Evolutionary conservation across 2,113 vertebrate species (phyloP), one percentile per base, ranked within the genome.

Genomic region (Phycodurus eques): DNA sequence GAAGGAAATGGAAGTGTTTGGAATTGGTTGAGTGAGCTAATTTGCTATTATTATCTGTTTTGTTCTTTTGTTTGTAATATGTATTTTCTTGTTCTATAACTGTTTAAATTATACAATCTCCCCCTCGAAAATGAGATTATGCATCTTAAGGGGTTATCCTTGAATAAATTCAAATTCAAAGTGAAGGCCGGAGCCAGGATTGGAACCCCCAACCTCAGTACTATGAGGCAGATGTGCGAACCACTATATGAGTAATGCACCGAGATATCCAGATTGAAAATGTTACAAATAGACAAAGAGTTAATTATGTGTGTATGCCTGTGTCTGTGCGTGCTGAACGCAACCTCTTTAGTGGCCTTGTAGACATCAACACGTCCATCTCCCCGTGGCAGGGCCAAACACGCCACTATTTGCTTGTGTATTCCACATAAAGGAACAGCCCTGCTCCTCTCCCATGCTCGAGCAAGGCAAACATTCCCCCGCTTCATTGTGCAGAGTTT

Each of bases 391-490:
- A 10, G 73, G 59, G 76, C 71, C 75, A 88, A 88, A 88, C 84
- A 89, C 81, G 82, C 68, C 69, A 59, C 70, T 80, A 85, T 92
- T 92, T 90, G 85, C 85, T 90, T 85, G 82, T 83, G 89, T 86
- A 79, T 73, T 91, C 75, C 73, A 89, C 81, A 91, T 88, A 89
- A 92, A 90, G 87, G 88, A 83, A 46, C 72, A 46, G 80, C 78
- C 84, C 76, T 67, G 43, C 79, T 86, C 76, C 72, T 3, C 74
- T 83, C 76, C 85, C 76, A 73, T 74, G 78, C 87, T 85, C 88
- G 88, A 87, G 83, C 84, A 76, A 89, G 80, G 85, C 86, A 91
- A 92, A 92, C 90, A 90, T 90, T 88, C 81, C 70, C 78, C 79
- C 12, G 33, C 31, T 61, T 88, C 88, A 90, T 91, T 92, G 87